Evolutionary conservation across 2,797 vertebrate genomes (phyloP).

Genomic region (Pantherophis alleghaniensis): DNA sequence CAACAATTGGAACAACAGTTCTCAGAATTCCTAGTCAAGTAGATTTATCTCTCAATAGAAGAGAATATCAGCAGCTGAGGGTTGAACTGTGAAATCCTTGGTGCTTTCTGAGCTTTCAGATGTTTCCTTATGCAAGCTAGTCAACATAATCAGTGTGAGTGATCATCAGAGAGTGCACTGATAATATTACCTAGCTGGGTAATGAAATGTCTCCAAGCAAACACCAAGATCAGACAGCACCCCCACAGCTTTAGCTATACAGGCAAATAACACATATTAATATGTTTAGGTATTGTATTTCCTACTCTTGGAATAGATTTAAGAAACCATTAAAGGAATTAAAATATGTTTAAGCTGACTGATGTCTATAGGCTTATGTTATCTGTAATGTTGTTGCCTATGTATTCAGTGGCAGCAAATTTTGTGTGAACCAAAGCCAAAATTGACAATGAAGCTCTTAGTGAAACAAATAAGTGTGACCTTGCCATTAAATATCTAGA

Average conservation of each 20-base stretch:
- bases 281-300: neutral
- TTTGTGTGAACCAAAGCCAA: constrained; percentile 15
- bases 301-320: neutral
- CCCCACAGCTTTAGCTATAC: neutral
- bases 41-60: neutral
- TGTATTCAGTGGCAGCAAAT: neutral
- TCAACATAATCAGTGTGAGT: neutral
- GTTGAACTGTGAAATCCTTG: neutral
- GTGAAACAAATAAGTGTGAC: constrained; percentile 16
- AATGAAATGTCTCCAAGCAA: neutral
- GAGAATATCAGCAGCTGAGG: neutral
- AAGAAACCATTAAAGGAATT: neutral
- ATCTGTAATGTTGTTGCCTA: neutral
- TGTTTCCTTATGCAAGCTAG: neutral
- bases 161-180: neutral
- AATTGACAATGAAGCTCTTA: constrained; percentile 29
- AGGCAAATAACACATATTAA: neutral
- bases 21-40: neutral
- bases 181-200: neutral
- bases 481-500: constrained; percentile 32
- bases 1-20: neutral
- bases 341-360: neutral
- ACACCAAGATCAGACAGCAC: neutral
- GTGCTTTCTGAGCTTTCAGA: neutral
- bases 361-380: neutral